Conservation (phyloP, 1,140 invertebrate species). For the Harlomillsia oculata region DNA sequence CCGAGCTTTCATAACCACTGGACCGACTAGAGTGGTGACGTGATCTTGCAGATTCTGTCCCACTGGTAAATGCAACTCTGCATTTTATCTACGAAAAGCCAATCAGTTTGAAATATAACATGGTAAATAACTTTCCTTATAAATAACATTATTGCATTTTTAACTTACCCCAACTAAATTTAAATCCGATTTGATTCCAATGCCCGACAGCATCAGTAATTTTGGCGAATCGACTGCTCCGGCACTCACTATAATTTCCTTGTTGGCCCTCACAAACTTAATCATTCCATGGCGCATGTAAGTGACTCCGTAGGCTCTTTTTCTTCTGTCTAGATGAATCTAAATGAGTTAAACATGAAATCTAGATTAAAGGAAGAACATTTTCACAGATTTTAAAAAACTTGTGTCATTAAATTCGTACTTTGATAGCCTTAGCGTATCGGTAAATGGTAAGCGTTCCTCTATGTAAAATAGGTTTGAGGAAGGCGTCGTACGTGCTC, state of each 20-base stretch:
- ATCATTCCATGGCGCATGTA: slow-evolving; percentile 24
- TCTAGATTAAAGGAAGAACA: neutral
- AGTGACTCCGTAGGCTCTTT: slow-evolving; percentile 28
- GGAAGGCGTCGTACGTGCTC: slow-evolving; percentile 62
- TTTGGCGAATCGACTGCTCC: slow-evolving; percentile 7
- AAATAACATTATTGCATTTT: too few species aligned
- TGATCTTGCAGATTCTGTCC: slow-evolving; percentile 43
- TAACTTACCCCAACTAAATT: slow-evolving; percentile 10
- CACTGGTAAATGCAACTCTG: slow-evolving; percentile 35
- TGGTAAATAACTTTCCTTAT: neutral
- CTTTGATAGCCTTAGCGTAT: slow-evolving; percentile 48
- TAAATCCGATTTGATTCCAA: slow-evolving; percentile 15
- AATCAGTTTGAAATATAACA: neutral
- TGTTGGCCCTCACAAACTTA: slow-evolving; percentile 25
- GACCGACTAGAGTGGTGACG: slow-evolving; percentile 9
- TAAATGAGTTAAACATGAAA: neutral
- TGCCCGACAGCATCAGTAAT: slow-evolving; percentile 14
- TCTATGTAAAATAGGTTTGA: slow-evolving; percentile 53
- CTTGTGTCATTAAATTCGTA: too few species aligned
- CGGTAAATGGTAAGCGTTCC: slow-evolving; percentile 57
- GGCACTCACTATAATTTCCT: slow-evolving; percentile 32
- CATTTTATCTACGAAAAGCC: slow-evolving; percentile 7
- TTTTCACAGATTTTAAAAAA: too few species aligned
- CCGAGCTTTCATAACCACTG: slow-evolving; percentile 14
- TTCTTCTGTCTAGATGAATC: slow-evolving; percentile 21